phyloP scores from a whole-genome alignment of 2,113 vertebrate species.

The Ardeotis arabs region DNA sequence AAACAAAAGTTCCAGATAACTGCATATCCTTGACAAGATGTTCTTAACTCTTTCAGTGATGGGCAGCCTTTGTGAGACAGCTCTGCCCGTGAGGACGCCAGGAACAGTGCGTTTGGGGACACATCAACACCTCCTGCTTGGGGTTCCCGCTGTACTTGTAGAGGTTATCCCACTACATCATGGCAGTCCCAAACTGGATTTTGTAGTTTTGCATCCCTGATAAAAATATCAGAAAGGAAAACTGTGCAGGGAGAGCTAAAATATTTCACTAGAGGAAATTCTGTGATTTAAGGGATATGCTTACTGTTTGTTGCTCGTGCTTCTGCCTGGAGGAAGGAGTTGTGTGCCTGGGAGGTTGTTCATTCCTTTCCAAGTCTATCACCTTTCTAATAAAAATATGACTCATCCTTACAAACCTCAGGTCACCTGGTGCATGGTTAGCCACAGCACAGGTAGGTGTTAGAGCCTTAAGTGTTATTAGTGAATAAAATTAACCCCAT shows the following conservation, averaged over 20 bases:
- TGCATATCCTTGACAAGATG: conserved; percentile 35
- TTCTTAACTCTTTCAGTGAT: conserved; percentile 59
- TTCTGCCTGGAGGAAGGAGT: neutral
- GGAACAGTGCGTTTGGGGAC: neutral
- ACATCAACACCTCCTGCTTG: neutral
- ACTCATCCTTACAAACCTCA: neutral
- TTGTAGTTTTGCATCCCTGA: neutral
- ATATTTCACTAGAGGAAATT: neutral
- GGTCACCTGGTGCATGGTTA: neutral
- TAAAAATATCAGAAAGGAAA: neutral
- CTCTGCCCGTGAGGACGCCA: rapidly evolving
- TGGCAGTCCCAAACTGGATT: neutral
- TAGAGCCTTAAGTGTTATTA: neutral
- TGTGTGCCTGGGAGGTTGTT: neutral
- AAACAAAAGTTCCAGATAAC: conserved; percentile 70
- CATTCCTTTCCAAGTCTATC: neutral
- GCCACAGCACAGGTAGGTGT: neutral
- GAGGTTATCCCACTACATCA: neutral
- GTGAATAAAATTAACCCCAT: neutral
- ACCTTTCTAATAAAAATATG: neutral
- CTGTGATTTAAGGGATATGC: neutral
- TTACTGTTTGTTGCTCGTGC: neutral
- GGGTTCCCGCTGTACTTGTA: neutral
- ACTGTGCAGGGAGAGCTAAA: neutral
- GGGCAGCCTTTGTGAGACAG: neutral